A percentile compares a stretch with the other conserved stretches of the same genome.
Evolutionary conservation across 2,797 vertebrate genomes (phyloP).

Genomic region (Parambassis ranga): DNA sequence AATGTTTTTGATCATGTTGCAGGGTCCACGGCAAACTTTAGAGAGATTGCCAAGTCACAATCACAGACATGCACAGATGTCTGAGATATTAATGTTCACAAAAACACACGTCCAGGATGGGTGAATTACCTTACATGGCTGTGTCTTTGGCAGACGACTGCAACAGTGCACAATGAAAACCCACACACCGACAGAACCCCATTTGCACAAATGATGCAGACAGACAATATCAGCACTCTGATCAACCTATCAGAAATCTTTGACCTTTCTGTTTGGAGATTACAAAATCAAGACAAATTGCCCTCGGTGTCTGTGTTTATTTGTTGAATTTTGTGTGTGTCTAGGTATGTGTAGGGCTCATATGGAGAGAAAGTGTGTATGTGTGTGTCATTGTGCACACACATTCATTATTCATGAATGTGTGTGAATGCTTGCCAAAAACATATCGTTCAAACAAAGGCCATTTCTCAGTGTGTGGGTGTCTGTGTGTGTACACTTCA

Average conservation of each 20-base stretch:
- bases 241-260: conserved; percentile 48
- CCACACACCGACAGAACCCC: conserved; percentile 27
- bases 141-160: conserved; percentile 55
- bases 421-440: conserved; percentile 73
- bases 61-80: conserved; percentile 67
- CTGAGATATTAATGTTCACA: conserved; percentile 66
- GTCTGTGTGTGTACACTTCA: conserved; percentile 68
- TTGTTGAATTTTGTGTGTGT: conserved; percentile 34
- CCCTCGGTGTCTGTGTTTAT: conserved; percentile 50
- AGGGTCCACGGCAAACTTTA: conserved; percentile 58
- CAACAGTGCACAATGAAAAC: conserved; percentile 40
- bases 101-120: conserved; percentile 44
- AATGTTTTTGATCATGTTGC: conserved; percentile 70
- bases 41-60: conserved; percentile 64
- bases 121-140: conserved; percentile 64
- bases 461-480: conserved; percentile 67
- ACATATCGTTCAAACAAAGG: conserved; percentile 74
- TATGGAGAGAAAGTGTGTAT: conserved; percentile 31
- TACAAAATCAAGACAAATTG: conserved; percentile 66
- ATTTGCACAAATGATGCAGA: conserved; percentile 37
- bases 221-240: conserved; percentile 52
- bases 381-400: conserved; percentile 32
- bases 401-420: conserved; percentile 70
- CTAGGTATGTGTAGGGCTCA: conserved; percentile 31
- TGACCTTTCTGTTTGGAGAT: conserved; percentile 61